A percentile compares a stretch with the other conserved stretches of the same genome.
Evolutionary conservation across 2,888 invertebrate genomes (phyloP).

Genomic region (Yponomeuta malinellus): DNA sequence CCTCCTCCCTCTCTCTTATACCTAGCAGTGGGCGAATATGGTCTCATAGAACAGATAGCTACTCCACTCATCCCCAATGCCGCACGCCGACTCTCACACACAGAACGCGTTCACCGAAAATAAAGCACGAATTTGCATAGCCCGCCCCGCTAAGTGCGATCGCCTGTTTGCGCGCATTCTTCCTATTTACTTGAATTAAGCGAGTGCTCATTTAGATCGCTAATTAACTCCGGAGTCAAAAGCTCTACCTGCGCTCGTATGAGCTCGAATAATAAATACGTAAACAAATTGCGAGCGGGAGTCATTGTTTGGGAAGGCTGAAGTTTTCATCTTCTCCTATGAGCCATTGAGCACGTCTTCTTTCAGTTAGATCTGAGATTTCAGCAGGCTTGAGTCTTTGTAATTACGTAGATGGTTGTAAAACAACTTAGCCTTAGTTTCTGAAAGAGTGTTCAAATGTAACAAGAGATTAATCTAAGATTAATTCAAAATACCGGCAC

Average conservation of each 20-base stretch:
- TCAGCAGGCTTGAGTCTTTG: too few species aligned
- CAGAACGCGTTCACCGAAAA: constrained; percentile 54
- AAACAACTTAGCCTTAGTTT: too few species aligned
- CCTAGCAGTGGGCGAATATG: too few species aligned
- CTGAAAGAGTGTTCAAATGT: too few species aligned
- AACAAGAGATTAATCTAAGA: too few species aligned
- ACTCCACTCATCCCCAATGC: constrained; percentile 32
- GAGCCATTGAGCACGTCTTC: too few species aligned
- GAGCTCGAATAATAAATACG: neutral
- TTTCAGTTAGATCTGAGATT: too few species aligned
- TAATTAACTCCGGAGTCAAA: neutral
- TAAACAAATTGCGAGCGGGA: neutral
- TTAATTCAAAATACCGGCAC: too few species aligned
- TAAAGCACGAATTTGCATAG: constrained; percentile 71
- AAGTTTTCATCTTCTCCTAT: too few species aligned
- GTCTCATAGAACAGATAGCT: neutral
- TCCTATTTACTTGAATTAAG: constrained; percentile 35
- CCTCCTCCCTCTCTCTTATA: too few species aligned
- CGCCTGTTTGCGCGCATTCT: constrained; percentile 68
- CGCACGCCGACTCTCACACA: constrained; percentile 31
- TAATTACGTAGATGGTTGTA: too few species aligned
- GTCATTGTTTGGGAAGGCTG: neutral
- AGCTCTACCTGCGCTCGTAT: neutral
- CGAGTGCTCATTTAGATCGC: constrained; percentile 15
- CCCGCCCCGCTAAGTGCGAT: constrained; percentile 70